Evolutionary conservation across 2,113 vertebrate genomes (phyloP), one percentile per base, ranked within the genome.

Genomic region (Buteo buteo): DNA sequence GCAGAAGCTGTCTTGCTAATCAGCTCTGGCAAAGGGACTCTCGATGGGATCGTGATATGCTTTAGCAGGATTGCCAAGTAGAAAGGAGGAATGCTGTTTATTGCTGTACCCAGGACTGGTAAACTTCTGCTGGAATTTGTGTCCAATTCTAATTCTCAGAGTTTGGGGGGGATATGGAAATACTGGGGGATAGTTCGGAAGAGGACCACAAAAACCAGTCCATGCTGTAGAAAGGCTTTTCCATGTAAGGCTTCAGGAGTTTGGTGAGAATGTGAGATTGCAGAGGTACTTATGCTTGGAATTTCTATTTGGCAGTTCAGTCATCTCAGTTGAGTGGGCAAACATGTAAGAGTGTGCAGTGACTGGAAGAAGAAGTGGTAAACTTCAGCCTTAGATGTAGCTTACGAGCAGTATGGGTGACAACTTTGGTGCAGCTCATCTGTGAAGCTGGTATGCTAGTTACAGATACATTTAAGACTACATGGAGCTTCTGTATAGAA

Each of bases 1-100:
- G 81, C 81, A 96, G 86, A 93, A 96, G 47, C 34, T 71, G 84
- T 85, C 57, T 82, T 94, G 83, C 77, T 94, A 59, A 89, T 95
- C 77, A 89, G 65, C 73, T 95, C 77, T 94, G 91, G 57, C 73
- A 80, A 79, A 94, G 69, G 91, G 57, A 38, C 44, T 69, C 42
- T 87, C 5, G 1, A 22, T 93, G 70, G 36, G 69, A 84, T 88
- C 36, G 57, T 84, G 67, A 79, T 87, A 76, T 4, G 44, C 70
- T 64, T 91, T 72, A 89, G 52, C 52, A 79, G 25, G 34, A 70
- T 70, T 83, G 78, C 45, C 45, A 78, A 62, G 24, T 10, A 69
- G 77, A 93, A 91, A 44, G 31, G 49, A 87, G 21, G 72, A 95
- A 89, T 97, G 87, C 57, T 94, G 52, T 84, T 91, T 89, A 31